Base-by-base conservation (phyloP, 2,113 vertebrate genomes). In the Amphiprion percula region DNA sequence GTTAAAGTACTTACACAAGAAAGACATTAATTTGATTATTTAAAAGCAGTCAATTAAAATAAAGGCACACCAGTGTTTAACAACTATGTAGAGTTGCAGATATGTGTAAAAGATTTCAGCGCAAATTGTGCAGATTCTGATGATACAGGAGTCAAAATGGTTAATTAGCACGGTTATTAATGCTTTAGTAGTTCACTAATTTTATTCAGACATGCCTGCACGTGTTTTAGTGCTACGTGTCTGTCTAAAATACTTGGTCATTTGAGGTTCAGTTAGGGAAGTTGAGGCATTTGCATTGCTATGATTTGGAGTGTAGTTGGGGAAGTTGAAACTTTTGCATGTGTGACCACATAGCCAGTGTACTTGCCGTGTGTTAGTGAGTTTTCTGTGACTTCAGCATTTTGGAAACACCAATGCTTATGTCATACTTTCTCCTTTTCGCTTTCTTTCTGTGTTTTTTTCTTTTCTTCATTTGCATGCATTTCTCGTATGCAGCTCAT, bases 321-420 rank as follows among this genome's bases (percentile, higher is more conserved):
- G 85, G 81, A 85, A 88, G 63, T 84, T 79, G 1, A 71, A 10
- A 62, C 4, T 64, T 63, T 72, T 72, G 49, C 58, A 55, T 62
- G 19, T 65, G 47, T 61, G 74, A 68, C 54, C 17, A 19, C 62
- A 61, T 5, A 49, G 12, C 44, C 4, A 7, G 8, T 55, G 59
- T 44, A 62, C 5, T 76, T 79, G 59, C 79, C 46, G 0, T 6
- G 0, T 17, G 16, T 19, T 10, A 49, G 50, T 19, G 53, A 67
- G 67, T 77, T 49, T 55, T 87, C 50, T 76, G 44, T 30, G 46
- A 65, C 68, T 64, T 77, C 70, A 83, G 60, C 78, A 74, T 56
- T 17, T 68, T 49, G 83, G 82, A 86, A 90, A 84, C 21, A 26
- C 78, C 82, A 56, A 5, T 1, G 1, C 23, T 80, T 50, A 80